These are phyloP conservation scores for Pyxicephalus adspersus DNA, from an alignment of 2,113 vertebrate species.

Conservation along the genomic window DNA sequence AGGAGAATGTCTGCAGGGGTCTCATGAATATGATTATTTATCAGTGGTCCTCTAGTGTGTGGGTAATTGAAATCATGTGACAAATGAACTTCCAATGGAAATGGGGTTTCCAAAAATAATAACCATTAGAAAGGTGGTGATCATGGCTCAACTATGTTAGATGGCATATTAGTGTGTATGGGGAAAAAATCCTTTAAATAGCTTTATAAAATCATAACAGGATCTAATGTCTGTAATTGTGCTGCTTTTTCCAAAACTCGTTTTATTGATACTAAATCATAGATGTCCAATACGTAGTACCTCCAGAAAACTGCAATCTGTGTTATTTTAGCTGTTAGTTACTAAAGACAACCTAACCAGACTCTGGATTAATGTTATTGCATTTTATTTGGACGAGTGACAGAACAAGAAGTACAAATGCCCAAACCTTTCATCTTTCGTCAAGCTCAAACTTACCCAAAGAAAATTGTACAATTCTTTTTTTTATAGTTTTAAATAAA, in stretches of 20 bases:
- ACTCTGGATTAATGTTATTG: constrained; percentile 83
- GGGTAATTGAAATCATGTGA: too few species aligned
- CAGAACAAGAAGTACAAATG: constrained; percentile 73
- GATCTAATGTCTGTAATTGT: too few species aligned
- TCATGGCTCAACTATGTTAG: too few species aligned
- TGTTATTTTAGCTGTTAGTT: constrained; percentile 71
- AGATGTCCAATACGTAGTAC: constrained; percentile 62
- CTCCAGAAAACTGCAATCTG: constrained; percentile 75
- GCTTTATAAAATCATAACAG: too few species aligned
- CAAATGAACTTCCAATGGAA: too few species aligned
- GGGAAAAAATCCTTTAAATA: too few species aligned
- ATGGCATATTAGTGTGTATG: too few species aligned
- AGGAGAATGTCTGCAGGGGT: too few species aligned
- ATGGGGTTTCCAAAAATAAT: too few species aligned
- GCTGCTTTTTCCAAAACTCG: constrained; percentile 53
- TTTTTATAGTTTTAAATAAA: constrained; percentile 76
- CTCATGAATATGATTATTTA: too few species aligned
- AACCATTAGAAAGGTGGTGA: too few species aligned
- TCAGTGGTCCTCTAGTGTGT: too few species aligned
- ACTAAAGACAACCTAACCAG: constrained; percentile 73
- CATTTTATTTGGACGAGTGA: constrained; percentile 84
- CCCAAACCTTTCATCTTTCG: constrained; percentile 78
- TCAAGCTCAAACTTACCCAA: constrained; percentile 83
- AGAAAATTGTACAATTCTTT: constrained; percentile 74
- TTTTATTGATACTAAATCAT: constrained; percentile 63